Percentiles rank a stretch among this genome's conserved stretches.
Evolutionary conservation across 2,888 invertebrate species (phyloP).

Genomic region (Mythimna loreyi): DNA sequence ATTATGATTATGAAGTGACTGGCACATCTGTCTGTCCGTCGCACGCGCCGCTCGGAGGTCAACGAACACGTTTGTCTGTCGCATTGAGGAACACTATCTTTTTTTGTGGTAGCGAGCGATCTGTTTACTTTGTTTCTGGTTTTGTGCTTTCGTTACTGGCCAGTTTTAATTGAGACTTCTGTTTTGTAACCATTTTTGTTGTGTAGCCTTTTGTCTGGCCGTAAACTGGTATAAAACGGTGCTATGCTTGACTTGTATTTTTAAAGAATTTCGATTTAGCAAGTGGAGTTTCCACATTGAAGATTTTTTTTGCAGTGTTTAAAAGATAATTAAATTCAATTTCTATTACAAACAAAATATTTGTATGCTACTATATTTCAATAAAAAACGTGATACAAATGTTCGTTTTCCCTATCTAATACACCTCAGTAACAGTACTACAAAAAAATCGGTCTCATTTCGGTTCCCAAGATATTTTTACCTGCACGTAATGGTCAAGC

Average conservation of each 20-base stretch:
- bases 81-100: conserved; percentile 68
- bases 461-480: conserved; percentile 79
- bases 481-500: conserved; percentile 84
- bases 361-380: background rate
- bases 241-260: conserved; percentile 7
- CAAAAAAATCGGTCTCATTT: conserved; percentile 79
- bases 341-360: background rate
- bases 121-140: conserved; percentile 72
- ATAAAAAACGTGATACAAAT: conserved; percentile 22
- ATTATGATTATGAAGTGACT: conserved; percentile 87
- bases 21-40: conserved; percentile 82
- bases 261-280: background rate
- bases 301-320: background rate
- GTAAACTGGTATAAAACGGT: background rate
- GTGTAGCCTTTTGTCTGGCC: conserved; percentile 1
- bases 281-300: background rate
- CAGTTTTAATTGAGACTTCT: conserved; percentile 63
- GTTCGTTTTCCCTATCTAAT: conserved; percentile 43
- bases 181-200: conserved; percentile 46
- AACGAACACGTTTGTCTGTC: conserved; percentile 79
- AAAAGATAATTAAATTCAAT: background rate
- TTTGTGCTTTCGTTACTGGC: conserved; percentile 41
- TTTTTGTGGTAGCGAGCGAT: conserved; percentile 73
- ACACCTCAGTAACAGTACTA: conserved; percentile 60
- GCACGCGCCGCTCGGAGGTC: conserved; percentile 85